These are phyloP conservation scores for Chascanopsetta lugubris DNA, from an alignment of 2,113 vertebrate species.

Conservation along the genomic window DNA sequence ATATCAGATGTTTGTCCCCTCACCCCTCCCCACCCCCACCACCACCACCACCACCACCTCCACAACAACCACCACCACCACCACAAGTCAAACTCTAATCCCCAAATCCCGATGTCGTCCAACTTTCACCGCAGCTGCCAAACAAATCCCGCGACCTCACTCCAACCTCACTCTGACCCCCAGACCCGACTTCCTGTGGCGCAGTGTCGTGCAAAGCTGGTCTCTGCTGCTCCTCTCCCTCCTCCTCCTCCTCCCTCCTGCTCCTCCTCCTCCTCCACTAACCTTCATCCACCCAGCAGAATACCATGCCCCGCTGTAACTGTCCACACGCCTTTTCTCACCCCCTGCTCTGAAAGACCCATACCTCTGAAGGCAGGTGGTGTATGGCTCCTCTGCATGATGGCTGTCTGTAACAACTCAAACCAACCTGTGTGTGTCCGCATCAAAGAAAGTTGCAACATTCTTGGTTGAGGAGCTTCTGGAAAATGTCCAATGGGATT, in stretches of 20 bases:
- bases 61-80: conserved; percentile 31
- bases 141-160: conserved; percentile 33
- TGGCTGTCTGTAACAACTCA: conserved; percentile 11
- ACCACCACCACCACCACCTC: conserved; percentile 20
- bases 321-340: not conserved
- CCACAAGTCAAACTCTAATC: conserved; percentile 35
- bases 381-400: conserved; percentile 15
- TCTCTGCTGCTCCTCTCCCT: conserved; percentile 6
- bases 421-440: conserved; percentile 7
- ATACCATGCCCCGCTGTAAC: conserved; percentile 20
- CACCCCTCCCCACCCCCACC: conserved; percentile 32
- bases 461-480: not conserved
- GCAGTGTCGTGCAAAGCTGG: conserved; percentile 32
- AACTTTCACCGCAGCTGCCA: conserved; percentile 41
- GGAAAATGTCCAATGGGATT: not conserved
- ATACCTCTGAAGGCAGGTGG: conserved; percentile 66
- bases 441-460: conserved; percentile 26
- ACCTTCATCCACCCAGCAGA: conserved; percentile 21
- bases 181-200: conserved; percentile 22
- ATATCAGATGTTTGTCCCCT: conserved; percentile 26
- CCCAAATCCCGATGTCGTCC: conserved; percentile 20
- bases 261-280: conserved; percentile 16
- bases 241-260: conserved; percentile 12
- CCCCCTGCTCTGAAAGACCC: conserved; percentile 33
- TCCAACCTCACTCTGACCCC: conserved; percentile 28